phyloP scores from a whole-genome alignment of 2,113 vertebrate species.

The Cephalopholis sonnerati region DNA sequence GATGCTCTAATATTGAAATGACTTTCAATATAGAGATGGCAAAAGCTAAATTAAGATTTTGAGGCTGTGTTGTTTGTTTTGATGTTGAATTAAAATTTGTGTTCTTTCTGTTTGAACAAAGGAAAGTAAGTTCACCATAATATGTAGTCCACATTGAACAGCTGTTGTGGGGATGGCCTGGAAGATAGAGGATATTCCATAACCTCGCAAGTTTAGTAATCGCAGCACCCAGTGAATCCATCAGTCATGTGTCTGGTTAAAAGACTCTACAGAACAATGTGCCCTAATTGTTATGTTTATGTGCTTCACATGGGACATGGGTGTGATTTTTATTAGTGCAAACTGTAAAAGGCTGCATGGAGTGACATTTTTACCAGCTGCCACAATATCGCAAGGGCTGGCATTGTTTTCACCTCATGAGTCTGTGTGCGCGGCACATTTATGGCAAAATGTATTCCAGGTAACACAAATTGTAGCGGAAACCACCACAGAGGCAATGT shows the following conservation, averaged over 20 bases:
- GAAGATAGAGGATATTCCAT: background rate
- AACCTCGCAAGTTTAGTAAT: background rate
- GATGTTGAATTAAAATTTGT: background rate
- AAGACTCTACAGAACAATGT: background rate
- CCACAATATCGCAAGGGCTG: no score
- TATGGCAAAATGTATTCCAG: no score
- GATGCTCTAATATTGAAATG: background rate
- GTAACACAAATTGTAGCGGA: no score
- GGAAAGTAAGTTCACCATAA: background rate
- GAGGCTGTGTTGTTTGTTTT: background rate
- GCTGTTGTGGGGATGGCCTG: background rate
- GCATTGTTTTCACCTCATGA: no score
- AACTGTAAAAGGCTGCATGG: background rate
- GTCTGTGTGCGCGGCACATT: no score
- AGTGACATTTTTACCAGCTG: background rate
- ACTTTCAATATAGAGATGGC: background rate
- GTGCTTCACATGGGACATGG: background rate
- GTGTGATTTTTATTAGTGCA: background rate
- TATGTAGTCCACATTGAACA: background rate
- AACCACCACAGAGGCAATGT: no score
- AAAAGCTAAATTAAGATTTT: slow-evolving; percentile 2
- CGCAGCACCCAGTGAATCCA: background rate
- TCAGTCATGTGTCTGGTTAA: background rate
- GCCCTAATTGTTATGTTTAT: background rate
- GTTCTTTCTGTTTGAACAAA: slow-evolving; percentile 1